Percentiles rank a stretch among this genome's conserved stretches.
Evolutionary conservation across 2,113 vertebrate genomes (phyloP).

Genomic region (Turnix velox): DNA sequence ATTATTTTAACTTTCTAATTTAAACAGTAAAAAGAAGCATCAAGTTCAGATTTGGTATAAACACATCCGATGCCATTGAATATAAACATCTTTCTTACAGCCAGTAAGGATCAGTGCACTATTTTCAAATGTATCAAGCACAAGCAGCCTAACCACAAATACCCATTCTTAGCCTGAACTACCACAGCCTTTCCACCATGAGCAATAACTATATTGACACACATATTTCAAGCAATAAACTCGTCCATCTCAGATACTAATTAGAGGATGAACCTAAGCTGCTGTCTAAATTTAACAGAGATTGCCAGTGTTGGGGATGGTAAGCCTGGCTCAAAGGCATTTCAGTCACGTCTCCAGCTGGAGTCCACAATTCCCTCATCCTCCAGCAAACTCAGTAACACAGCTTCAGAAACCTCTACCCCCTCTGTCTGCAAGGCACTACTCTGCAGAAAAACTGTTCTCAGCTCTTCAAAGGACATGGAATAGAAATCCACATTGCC

Average conservation of each 20-base stretch:
- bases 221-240: background rate
- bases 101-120: background rate
- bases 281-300: conserved; percentile 31
- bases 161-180: background rate
- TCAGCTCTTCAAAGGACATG: background rate
- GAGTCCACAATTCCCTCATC: background rate
- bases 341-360: background rate
- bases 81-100: background rate
- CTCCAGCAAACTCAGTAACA: background rate
- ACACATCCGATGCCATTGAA: background rate
- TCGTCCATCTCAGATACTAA: background rate
- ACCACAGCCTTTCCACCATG: background rate
- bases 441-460: background rate
- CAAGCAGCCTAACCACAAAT: background rate
- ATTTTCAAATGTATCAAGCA: background rate
- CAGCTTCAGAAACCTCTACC: background rate
- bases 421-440: background rate
- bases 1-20: background rate
- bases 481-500: background rate
- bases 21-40: background rate
- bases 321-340: background rate
- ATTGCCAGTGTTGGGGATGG: background rate
- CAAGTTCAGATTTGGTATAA: background rate
- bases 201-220: background rate
- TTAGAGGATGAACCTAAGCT: conserved; percentile 23